Percentiles rank a stretch among this genome's conserved stretches.
phyloP scores from a whole-genome alignment of 2,113 vertebrate genomes.

The Corynorhinus townsendii region DNA sequence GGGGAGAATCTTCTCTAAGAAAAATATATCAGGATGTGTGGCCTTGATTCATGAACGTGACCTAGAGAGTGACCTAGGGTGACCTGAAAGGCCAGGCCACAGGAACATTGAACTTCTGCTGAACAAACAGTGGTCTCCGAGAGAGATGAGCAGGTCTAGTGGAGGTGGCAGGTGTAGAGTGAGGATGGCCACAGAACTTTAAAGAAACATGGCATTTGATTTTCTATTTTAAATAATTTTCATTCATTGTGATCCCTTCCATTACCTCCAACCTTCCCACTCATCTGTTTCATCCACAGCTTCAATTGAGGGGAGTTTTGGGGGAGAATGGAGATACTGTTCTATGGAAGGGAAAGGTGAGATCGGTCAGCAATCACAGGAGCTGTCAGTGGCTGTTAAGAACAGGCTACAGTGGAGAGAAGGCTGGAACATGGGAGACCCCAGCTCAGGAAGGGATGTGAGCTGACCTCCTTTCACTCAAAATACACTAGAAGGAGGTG shows the following conservation, averaged over 20 bases:
- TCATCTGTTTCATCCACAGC: background rate
- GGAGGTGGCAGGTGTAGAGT: background rate
- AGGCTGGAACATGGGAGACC: background rate
- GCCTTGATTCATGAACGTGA: background rate
- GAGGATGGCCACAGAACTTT: background rate
- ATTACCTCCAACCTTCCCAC: background rate
- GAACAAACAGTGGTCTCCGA: background rate
- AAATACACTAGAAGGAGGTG: background rate
- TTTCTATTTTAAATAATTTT: background rate
- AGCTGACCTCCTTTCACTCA: background rate
- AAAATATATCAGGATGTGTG: background rate
- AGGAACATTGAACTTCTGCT: background rate
- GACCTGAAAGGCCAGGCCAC: background rate
- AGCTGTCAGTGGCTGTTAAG: background rate
- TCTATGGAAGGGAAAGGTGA: background rate
- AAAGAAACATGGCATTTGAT: background rate
- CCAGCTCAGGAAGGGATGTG: background rate
- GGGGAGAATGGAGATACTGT: background rate
- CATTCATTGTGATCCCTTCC: background rate
- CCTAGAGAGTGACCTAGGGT: background rate
- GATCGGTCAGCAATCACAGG: background rate
- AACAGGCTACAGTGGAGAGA: background rate
- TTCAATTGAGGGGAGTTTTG: background rate
- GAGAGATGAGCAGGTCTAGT: background rate
- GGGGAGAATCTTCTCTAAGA: background rate